Evolutionary conservation across 2,113 vertebrate species (phyloP).

Genomic region (Scortum barcoo): DNA sequence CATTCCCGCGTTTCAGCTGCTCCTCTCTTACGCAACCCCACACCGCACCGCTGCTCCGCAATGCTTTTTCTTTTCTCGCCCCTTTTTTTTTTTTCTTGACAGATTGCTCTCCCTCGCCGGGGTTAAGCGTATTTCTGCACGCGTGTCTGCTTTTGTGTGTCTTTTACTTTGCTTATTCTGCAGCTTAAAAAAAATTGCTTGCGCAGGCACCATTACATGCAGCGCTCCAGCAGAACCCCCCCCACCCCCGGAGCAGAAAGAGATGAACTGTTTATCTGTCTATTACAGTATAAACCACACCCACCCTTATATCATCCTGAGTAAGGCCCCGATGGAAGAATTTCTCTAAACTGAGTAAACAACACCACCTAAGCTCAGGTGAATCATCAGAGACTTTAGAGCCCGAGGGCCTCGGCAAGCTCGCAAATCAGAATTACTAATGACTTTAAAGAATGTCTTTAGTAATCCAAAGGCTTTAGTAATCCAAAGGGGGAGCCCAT

Average conservation of each 20-base stretch:
- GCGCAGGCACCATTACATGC: constrained; percentile 48
- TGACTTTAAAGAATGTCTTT: constrained; percentile 40
- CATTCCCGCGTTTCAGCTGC: constrained; percentile 78
- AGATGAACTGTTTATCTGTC: constrained; percentile 57
- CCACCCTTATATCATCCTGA: constrained; percentile 9
- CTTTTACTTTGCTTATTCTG: constrained; percentile 67
- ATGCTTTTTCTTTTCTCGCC: no score
- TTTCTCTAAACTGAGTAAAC: constrained; percentile 32
- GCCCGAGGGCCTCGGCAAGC: constrained; percentile 6
- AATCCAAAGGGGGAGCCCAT: not conserved
- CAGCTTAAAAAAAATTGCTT: constrained; percentile 55
- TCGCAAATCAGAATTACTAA: constrained; percentile 49
- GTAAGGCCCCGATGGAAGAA: constrained; percentile 46
- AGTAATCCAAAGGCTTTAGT: constrained; percentile 1
- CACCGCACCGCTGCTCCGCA: constrained; percentile 22
- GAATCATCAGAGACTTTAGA: constrained; percentile 34
- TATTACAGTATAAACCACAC: constrained; percentile 52
- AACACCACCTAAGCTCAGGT: constrained; percentile 26
- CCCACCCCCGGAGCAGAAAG: constrained; percentile 34
- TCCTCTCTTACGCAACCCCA: constrained; percentile 73
- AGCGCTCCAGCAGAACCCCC: constrained; percentile 9
- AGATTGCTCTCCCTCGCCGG: constrained; percentile 25
- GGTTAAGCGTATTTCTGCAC: constrained; percentile 46
- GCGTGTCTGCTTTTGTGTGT: constrained; percentile 34
- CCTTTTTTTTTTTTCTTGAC: constrained; percentile 22